phyloP scores from a whole-genome alignment of 2,797 vertebrate genomes.

The Sebastes jordani region DNA sequence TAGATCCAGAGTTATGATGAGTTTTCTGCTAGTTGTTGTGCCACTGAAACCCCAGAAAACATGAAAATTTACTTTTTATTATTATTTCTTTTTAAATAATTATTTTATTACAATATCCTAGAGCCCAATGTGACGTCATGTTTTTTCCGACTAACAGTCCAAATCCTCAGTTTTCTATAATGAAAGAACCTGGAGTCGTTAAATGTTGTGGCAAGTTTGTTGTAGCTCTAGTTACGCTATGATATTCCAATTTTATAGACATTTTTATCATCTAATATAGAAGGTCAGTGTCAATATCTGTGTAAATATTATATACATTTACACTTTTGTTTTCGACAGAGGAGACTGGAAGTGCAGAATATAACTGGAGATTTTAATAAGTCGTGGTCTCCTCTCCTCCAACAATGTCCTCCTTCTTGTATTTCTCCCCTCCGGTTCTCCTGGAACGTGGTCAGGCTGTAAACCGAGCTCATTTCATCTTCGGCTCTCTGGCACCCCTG shows the following conservation, averaged over 20 bases:
- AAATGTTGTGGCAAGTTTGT: background rate
- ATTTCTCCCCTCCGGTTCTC: constrained; percentile 52
- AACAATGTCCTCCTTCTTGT: constrained; percentile 22
- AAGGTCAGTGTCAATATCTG: background rate
- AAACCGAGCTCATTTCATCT: constrained; percentile 61
- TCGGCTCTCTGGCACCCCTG: constrained; percentile 31
- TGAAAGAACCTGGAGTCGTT: background rate
- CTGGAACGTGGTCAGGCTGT: constrained; percentile 48
- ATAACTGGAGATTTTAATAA: constrained; percentile 4
- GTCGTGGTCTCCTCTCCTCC: constrained; percentile 1
- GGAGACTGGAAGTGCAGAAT: background rate
- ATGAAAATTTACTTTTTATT: background rate
- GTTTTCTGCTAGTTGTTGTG: too few species aligned
- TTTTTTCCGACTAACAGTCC: background rate
- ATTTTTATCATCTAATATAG: background rate
- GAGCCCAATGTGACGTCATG: background rate
- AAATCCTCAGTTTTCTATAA: background rate
- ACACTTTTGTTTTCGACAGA: background rate
- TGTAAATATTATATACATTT: background rate
- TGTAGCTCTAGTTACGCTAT: background rate
- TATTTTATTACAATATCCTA: background rate
- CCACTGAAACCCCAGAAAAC: background rate
- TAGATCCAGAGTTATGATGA: background rate
- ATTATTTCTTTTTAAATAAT: too few species aligned
- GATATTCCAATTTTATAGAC: background rate